These are phyloP conservation scores for Mastigias papua DNA, from an alignment of 30 jellyfish, hydroid and myxozoan species.

Conservation along the genomic window DNA sequence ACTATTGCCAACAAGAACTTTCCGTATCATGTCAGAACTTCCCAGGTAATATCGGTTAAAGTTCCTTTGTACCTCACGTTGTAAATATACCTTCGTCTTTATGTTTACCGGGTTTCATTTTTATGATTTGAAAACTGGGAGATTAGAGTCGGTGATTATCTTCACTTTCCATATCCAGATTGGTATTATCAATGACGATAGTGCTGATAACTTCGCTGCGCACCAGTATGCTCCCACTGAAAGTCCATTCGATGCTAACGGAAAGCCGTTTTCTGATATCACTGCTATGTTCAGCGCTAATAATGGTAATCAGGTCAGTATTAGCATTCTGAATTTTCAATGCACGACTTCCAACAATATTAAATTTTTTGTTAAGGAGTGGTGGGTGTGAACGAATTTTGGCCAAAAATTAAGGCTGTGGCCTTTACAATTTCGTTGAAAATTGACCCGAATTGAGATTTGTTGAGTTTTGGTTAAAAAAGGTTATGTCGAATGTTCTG, in stretches of 20 bases:
- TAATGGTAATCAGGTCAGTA: slow-evolving; percentile 37
- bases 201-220: slow-evolving; percentile 67
- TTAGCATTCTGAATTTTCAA: neutral
- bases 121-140: too few relatives aligned
- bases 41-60: slow-evolving; percentile 66
- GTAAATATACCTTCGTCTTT: neutral
- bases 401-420: too few relatives aligned
- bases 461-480: too few relatives aligned
- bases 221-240: slow-evolving; percentile 78
- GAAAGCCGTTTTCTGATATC: slow-evolving; percentile 57
- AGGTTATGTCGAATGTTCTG: too few relatives aligned
- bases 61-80: neutral
- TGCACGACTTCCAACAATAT: too few relatives aligned
- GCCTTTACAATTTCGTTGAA: too few relatives aligned
- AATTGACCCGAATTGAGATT: too few relatives aligned
- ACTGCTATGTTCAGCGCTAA: slow-evolving; percentile 72
- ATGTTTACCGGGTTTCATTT: neutral
- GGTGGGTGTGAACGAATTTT: too few relatives aligned
- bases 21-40: slow-evolving; percentile 96
- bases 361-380: too few relatives aligned
- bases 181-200: slow-evolving; percentile 54
- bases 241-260: slow-evolving; percentile 26
- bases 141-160: too few relatives aligned
- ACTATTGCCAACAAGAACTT: slow-evolving; percentile 93
- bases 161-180: slow-evolving; percentile 7